Base-by-base conservation (phyloP, 92 coral and sea anemone species). In the Phenganax stokvisi region DNA sequence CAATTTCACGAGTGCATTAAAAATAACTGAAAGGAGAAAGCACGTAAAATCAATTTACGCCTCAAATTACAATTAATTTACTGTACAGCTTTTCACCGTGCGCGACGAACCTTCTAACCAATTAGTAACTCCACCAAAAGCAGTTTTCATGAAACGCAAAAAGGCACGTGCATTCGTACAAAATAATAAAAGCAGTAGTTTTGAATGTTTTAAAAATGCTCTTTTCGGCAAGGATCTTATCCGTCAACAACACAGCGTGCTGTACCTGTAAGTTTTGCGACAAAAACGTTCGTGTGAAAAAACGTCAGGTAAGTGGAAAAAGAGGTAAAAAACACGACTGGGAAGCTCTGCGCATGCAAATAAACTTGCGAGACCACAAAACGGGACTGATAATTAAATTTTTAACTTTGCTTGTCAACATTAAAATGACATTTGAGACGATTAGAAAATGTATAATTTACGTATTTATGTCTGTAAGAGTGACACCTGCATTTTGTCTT, bases 401-500 rank as follows among this genome's bases (percentile, higher is more conserved):
- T 79, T 79, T 51, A 79, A 65, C 74, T 63, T 67, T 51, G 83
- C 58, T 76, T 76, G 69, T 76, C 81, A 76, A 76, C 64, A 1
- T 37, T 30, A 29, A 20, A 64, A 27, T 62, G 83, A 63, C 68
- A 79, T 79, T 54, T 51, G 62, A 79, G 74, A 79, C 69, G 61
- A 79, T 79, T 79, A 79, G 63, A 79, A 79, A 55, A 54, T 63
- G 52, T 51, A 79, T 79, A 31, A 51, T 63, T 79, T 79, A 79
- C 83, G 63, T 79, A 76, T 79, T 65, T 63, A 79, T 79, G 83
- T 79, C 83, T 79, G 71, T 54, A 52, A 57, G 68, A 29, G 54
- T 68, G 69, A 63, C 83, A 79, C 83, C 83, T 79, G 83, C 83
- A 79, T 47, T 68, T 12, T 79, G 83, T 79, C 83, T 63, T 27